Evolutionary conservation across 2,113 vertebrate genomes (phyloP).

Genomic region (Ceyx cyanopectus): DNA sequence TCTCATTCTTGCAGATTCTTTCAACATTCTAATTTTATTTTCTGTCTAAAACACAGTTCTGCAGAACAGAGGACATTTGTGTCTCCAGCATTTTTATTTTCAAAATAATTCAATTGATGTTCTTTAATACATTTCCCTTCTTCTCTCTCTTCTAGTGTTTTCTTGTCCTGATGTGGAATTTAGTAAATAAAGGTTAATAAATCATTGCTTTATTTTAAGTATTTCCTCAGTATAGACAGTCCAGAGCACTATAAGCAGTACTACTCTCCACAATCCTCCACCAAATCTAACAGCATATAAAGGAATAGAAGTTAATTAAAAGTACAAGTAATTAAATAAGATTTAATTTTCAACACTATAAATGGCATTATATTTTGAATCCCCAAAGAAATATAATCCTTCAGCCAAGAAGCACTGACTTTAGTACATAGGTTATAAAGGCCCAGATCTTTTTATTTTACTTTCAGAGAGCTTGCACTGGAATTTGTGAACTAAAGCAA

Average conservation of each 20-base stretch:
- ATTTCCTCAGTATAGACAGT: not conserved
- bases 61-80: not conserved
- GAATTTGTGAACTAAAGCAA: not conserved
- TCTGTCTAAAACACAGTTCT: not conserved
- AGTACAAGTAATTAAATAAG: not conserved
- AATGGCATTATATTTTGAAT: not conserved
- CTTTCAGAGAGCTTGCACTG: not conserved
- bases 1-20: constrained; percentile 16
- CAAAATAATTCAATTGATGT: not conserved
- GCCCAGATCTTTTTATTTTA: not conserved
- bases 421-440: not conserved
- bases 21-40: constrained; percentile 12
- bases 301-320: not conserved
- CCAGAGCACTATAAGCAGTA: not conserved
- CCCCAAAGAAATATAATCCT: not conserved
- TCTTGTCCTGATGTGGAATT: not conserved
- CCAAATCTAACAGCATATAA: not conserved
- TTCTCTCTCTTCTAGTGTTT: not conserved
- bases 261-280: not conserved
- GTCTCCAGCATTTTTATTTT: not conserved
- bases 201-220: not conserved
- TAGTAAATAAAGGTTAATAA: not conserved
- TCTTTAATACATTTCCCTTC: not conserved
- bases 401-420: not conserved
- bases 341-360: not conserved